Percentiles rank a stretch among this genome's conserved stretches.
These are phyloP conservation scores for Teleopsis dalmanni DNA, from an alignment of 1,140 invertebrate genomes.

Conservation along the genomic window DNA sequence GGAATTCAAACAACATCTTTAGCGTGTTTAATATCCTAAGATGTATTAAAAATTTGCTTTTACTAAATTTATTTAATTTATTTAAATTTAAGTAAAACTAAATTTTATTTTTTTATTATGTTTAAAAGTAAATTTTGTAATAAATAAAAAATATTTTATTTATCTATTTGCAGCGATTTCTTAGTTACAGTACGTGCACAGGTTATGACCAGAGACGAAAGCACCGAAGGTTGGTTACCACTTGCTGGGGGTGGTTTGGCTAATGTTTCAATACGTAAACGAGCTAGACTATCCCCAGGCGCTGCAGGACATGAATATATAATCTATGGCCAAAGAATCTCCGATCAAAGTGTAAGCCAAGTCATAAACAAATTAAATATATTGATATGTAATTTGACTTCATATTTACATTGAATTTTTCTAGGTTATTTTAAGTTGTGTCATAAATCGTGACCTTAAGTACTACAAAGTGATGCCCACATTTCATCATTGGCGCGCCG, in stretches of 20 bases:
- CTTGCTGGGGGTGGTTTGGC: slow-evolving; percentile 87
- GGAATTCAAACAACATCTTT: too few species aligned
- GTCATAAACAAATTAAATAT: neutral
- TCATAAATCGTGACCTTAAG: slow-evolving; percentile 91
- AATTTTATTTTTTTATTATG: too few species aligned
- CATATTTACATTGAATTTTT: neutral
- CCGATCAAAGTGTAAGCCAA: slow-evolving; percentile 75
- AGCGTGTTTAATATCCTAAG: too few species aligned
- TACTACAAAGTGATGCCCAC: slow-evolving; percentile 98
- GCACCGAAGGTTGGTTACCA: slow-evolving; percentile 91
- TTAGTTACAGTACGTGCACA: slow-evolving; percentile 94
- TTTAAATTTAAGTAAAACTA: too few species aligned
- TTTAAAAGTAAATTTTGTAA: too few species aligned
- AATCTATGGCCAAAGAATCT: slow-evolving; percentile 85
- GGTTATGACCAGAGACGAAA: slow-evolving; percentile 97
- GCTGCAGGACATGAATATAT: slow-evolving; percentile 65
- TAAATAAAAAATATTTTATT: neutral
- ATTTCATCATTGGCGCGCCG: slow-evolving; percentile 95
- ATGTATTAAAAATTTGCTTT: too few species aligned
- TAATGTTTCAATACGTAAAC: slow-evolving; percentile 79
- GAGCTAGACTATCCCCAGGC: slow-evolving; percentile 48
- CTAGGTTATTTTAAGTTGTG: slow-evolving; percentile 87
- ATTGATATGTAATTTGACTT: slow-evolving; percentile 21
- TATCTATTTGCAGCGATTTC: slow-evolving; percentile 66
- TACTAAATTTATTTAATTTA: too few species aligned